Evolutionary conservation across 1,140 invertebrate species (phyloP).

Genomic region (Gonatopus flavifemur): DNA sequence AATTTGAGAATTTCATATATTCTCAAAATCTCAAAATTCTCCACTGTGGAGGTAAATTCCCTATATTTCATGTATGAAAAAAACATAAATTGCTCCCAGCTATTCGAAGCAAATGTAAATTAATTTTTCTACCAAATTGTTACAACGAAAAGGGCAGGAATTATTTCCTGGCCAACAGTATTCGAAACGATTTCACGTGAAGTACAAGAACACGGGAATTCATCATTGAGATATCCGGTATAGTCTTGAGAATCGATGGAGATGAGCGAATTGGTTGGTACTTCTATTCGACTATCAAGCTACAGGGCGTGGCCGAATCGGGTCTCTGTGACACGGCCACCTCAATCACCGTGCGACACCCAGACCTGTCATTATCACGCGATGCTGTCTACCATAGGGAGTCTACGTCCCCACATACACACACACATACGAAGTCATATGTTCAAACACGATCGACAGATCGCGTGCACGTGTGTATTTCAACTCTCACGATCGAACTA

Average conservation of each 20-base stretch:
- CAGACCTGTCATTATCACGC: conserved; percentile 58
- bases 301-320: conserved; percentile 46
- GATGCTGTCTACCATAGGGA: conserved; percentile 39
- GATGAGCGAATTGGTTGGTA: conserved; percentile 33
- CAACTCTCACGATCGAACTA: conserved; percentile 22
- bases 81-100: too few species aligned
- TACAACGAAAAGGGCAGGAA: background rate
- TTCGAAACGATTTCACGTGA: background rate
- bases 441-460: background rate
- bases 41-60: too few species aligned
- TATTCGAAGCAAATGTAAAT: too few species aligned
- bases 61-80: too few species aligned
- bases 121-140: too few species aligned
- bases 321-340: conserved; percentile 49
- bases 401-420: conserved; percentile 15
- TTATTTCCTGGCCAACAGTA: background rate
- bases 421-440: too few species aligned
- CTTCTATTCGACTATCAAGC: conserved; percentile 26
- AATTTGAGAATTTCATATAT: too few species aligned
- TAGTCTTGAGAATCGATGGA: conserved; percentile 29
- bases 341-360: conserved; percentile 51
- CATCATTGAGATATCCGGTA: conserved; percentile 2
- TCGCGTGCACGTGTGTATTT: conserved; percentile 4
- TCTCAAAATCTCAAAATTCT: too few species aligned
- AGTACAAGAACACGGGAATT: background rate